Evolutionary conservation across 2,113 vertebrate species (phyloP).

Genomic region (Tauraco erythrolophus): DNA sequence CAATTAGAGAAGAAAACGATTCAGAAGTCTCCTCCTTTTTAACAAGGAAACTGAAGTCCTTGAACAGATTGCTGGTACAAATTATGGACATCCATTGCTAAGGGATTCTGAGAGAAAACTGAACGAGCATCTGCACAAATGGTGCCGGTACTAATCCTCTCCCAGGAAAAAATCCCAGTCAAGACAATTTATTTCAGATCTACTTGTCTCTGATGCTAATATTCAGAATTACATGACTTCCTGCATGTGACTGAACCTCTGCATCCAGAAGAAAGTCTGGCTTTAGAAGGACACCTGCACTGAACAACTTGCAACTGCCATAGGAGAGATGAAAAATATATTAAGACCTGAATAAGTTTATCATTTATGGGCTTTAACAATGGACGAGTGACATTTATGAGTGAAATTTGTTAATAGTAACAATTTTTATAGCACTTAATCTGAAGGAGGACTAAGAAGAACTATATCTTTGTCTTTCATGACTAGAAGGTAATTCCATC

Average conservation of each 20-base stretch:
- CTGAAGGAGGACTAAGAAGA: neutral
- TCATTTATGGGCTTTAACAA: neutral
- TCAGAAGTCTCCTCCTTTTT: neutral
- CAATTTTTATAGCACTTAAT: neutral
- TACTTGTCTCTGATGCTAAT: neutral
- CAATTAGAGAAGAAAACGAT: neutral
- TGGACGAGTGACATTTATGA: neutral
- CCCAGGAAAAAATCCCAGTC: neutral
- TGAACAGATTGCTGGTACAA: neutral
- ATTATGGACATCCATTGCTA: neutral
- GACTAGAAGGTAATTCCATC: neutral
- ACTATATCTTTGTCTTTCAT: neutral
- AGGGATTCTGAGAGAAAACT: neutral
- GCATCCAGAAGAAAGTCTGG: neutral
- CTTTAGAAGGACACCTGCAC: neutral
- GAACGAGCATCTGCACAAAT: neutral
- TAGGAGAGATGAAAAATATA: neutral
- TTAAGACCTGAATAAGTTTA: neutral
- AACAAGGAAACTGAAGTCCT: neutral
- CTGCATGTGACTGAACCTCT: neutral
- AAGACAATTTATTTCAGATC: neutral
- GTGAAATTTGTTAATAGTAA: neutral
- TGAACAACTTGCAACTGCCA: neutral
- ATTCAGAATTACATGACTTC: neutral
- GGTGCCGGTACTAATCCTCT: neutral